Conservation (phyloP, 2,113 vertebrate genomes). For the Pithys albifrons region DNA sequence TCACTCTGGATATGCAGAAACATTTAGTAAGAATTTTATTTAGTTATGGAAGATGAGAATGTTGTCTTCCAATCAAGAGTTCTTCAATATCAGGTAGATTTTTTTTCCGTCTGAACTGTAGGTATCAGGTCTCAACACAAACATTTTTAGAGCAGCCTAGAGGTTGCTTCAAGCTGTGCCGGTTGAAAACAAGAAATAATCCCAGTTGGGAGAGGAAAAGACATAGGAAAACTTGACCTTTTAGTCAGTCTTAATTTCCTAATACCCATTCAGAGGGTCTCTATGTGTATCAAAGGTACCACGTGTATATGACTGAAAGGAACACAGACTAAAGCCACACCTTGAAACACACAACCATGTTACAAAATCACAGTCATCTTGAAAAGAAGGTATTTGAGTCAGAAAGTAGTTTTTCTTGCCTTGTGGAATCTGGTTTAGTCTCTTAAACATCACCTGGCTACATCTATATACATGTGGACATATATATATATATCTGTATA, state of each 20-base stretch:
- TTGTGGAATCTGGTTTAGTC: neutral
- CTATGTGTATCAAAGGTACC: neutral
- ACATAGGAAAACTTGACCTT: neutral
- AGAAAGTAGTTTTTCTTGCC: neutral
- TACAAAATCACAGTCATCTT: neutral
- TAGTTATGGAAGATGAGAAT: neutral
- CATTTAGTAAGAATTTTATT: neutral
- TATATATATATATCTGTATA: neutral
- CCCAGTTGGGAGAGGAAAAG: neutral
- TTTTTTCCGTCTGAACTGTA: neutral
- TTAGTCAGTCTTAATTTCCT: neutral
- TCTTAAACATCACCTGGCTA: neutral
- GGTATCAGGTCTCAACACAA: neutral
- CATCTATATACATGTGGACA: neutral
- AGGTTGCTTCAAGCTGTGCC: neutral
- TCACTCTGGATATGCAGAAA: neutral
- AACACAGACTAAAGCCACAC: neutral
- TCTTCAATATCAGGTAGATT: neutral
- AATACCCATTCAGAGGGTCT: neutral
- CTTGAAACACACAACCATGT: neutral
- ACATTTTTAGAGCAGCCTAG: neutral
- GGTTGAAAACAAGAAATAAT: neutral
- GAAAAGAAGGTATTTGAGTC: neutral
- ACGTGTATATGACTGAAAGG: accelerated
- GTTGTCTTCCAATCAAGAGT: neutral